These are phyloP conservation scores for Actinopyga echinites DNA, from an alignment of 53 echinoderm and acorn worm genomes.

Conservation along the genomic window DNA sequence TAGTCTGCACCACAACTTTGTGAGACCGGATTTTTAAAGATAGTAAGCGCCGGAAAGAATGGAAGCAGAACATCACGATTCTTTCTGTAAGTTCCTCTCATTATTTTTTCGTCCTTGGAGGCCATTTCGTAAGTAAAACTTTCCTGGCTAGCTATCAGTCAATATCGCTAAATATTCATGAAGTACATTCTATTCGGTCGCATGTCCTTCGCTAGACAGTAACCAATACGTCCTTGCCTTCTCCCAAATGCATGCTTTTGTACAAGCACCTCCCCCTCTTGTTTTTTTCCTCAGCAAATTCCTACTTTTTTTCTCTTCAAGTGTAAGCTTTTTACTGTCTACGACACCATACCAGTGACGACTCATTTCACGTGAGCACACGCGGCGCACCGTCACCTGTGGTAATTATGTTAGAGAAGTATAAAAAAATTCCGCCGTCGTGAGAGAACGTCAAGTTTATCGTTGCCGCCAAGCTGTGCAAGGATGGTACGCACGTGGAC, in stretches of 20 bases:
- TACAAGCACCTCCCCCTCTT: too few relatives aligned
- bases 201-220: neutral
- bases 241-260: neutral
- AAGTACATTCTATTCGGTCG: neutral
- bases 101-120: constrained; percentile 5
- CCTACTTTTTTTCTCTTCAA: too few relatives aligned
- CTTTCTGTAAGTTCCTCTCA: constrained; percentile 16
- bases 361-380: too few relatives aligned
- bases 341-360: too few relatives aligned
- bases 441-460: neutral
- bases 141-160: neutral
- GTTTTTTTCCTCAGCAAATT: too few relatives aligned
- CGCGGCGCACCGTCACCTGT: too few relatives aligned
- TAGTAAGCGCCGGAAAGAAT: constrained; percentile 15
- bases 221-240: neutral
- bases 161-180: constrained; percentile 1
- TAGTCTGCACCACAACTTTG: neutral
- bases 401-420: too few relatives aligned
- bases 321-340: too few relatives aligned
- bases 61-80: neutral
- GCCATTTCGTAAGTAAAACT: neutral
- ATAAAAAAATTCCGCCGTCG: too few relatives aligned
- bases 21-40: neutral
- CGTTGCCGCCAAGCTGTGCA: neutral
- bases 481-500: neutral